Evolutionary conservation across 2,113 vertebrate species (phyloP).

Genomic region (Cettia cetti): DNA sequence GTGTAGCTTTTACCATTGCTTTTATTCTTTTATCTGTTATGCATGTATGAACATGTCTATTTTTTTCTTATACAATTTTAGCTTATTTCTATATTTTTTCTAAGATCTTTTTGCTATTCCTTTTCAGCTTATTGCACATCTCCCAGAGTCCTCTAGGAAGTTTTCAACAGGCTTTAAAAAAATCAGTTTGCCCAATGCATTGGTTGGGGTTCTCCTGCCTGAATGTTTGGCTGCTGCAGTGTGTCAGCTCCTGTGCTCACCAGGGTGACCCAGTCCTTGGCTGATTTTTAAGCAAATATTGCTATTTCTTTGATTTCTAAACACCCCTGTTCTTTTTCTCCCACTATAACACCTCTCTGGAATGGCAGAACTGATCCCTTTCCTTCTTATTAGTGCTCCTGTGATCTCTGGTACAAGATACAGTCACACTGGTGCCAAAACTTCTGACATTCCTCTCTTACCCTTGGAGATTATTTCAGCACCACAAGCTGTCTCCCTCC

Average conservation of each 20-base stretch:
- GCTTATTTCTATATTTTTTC: neutral
- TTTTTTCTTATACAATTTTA: neutral
- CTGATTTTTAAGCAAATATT: neutral
- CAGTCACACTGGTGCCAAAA: neutral
- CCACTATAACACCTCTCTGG: neutral
- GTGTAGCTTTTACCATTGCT: neutral
- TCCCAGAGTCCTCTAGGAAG: neutral
- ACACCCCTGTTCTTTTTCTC: neutral
- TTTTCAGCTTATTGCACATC: neutral
- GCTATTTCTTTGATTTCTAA: neutral
- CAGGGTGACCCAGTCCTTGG: neutral
- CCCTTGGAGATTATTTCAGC: neutral
- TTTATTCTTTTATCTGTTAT: neutral
- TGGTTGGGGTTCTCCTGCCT: accelerated
- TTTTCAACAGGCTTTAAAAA: neutral
- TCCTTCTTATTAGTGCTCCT: neutral
- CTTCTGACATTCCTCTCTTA: neutral
- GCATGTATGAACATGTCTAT: accelerated
- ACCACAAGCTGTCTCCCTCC: neutral
- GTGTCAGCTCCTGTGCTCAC: neutral
- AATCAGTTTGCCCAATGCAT: neutral
- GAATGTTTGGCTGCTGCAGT: neutral
- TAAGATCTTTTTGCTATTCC: neutral
- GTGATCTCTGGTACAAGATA: neutral
- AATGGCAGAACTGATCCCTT: neutral